Evolutionary conservation across 2,113 vertebrate species (phyloP), one percentile per base, ranked within the genome.

Genomic region (Mirounga angustirostris): DNA sequence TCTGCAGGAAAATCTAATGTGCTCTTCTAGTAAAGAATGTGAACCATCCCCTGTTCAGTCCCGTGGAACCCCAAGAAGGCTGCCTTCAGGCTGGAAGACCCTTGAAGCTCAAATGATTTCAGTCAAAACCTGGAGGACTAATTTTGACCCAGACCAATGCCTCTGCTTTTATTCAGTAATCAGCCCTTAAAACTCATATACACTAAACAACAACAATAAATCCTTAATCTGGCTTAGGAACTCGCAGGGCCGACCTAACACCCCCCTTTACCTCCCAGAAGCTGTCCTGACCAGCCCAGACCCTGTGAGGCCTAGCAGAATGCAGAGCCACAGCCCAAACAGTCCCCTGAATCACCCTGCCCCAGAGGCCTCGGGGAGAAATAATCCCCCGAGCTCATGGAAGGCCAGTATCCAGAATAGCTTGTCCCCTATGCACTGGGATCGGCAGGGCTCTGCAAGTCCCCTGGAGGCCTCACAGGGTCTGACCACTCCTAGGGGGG

Each of bases 161-260:
- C 78, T 93, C 36, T 84, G 14, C 65, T 91, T 91, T 71, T 84
- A 73, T 83, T 96, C 50, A 97, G 0, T 80, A 63, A 79, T 76
- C 71, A 92, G 24, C 21, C 59, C 78, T 89, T 78, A 73, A 96
- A 96, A 86, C 26, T 36, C 56, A 67, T 8, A 65, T 43, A 74
- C 7, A 36, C 56, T 79, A 74, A 95, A 94, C 40, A 76, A 69
- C 69, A 90, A 46, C 46, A 46, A 9, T 8, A 18, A 93, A n/a
- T 86, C 22, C 56, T 71, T 67, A 54, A 93, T 46, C 26, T 61
- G 78, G 4, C 56, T 85, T 84, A 69, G 82, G 71, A 92, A 89
- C 71, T 76, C 63, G 73, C 59, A 76, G 46, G 24, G 43, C 73
- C 94, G 80, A 58, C 26, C 59, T 85, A 82, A 94, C 12, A 12